Evolutionary conservation across 1,140 invertebrate species (phyloP), one percentile per base, ranked within the genome.

Genomic region (Antheraea mylitta): DNA sequence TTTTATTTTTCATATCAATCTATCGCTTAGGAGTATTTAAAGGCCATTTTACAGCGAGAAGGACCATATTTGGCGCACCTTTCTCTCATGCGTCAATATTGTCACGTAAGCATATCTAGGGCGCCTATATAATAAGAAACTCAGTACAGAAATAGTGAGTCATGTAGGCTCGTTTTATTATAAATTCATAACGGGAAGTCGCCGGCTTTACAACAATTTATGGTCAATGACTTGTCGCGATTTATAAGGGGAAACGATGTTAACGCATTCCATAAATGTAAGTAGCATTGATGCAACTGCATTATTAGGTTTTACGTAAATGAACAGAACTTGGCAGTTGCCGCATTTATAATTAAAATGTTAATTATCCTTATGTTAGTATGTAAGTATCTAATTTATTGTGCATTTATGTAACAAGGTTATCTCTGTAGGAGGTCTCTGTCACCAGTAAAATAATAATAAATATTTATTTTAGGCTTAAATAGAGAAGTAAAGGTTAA

Each of bases 151-250:
- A 53, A 70, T 78, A 72, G 77, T 91, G 89, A 90, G 76, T 91
- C 89, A 91, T 81, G 69, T 77, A 75, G 45, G 76, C 82, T 84
- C 79, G 77, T 85, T 66, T 85, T 83, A 79, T 82, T 70, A 69
- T 70, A 71, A 68, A 78, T 78, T 80, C 67, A 67, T 82, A 89
- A 88, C 89, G 85, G 89, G 87, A 91, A 88, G 82, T 81, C 37
- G 70, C 71, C 66, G 73, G 79, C 76, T 74, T 65, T 3, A 70
- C 68, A 38, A 45, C 65, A 60, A 66, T 76, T 74, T 73, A 78
- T 88, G 85, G 87, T 89, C 87, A 86, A 80, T 86, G 87, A 89
- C 87, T 87, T 74, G 67, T 66, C 18, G 69, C 73, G 67, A 59
- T 73, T 53, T 77, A 77, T 76, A 77, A 70, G 70, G 67, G 64